Percentiles rank a stretch among this genome's conserved stretches.
phyloP scores from a whole-genome alignment of 2,888 invertebrate genomes.

The Phania funesta region DNA sequence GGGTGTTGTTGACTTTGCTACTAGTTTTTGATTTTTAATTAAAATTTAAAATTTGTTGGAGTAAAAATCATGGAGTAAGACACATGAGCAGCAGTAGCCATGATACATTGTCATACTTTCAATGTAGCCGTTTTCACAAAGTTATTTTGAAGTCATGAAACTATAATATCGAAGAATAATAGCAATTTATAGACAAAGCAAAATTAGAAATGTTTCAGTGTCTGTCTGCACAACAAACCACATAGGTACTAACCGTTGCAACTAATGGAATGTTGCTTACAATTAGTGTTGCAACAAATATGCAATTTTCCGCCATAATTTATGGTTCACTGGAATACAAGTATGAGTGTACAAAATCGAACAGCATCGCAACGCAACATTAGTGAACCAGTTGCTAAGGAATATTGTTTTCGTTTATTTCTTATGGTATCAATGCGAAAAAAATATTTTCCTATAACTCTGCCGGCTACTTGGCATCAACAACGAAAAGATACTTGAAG shows the following conservation, averaged over 20 bases:
- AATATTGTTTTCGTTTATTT: slow-evolving; percentile 59
- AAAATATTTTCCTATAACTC: slow-evolving; percentile 29
- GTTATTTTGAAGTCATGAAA: slow-evolving; percentile 8
- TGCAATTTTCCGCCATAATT: slow-evolving; percentile 73
- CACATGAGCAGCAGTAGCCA: neutral
- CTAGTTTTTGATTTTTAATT: slow-evolving; percentile 54
- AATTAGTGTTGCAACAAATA: slow-evolving; percentile 68
- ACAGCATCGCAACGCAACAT: slow-evolving; percentile 27
- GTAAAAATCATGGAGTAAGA: slow-evolving; percentile 33
- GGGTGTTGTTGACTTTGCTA: slow-evolving; percentile 14
- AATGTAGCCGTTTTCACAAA: slow-evolving; percentile 34
- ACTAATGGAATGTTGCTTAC: slow-evolving; percentile 55
- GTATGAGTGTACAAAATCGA: slow-evolving; percentile 25
- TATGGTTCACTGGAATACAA: slow-evolving; percentile 68
- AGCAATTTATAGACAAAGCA: neutral
- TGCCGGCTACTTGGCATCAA: slow-evolving; percentile 10
- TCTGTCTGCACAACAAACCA: neutral
- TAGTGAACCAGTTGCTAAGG: slow-evolving; percentile 54
- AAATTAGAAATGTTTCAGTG: slow-evolving; percentile 3
- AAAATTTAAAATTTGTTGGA: slow-evolving; percentile 57
- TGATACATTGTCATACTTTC: slow-evolving; percentile 10
- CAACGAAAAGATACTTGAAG: slow-evolving; percentile 24
- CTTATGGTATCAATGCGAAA: slow-evolving; percentile 33
- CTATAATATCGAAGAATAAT: slow-evolving; percentile 5
- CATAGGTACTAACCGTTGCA: neutral